Evolutionary conservation across 2,797 vertebrate species (phyloP), one percentile per base, ranked within the genome.

Genomic region (Chaetodon trifasciatus): DNA sequence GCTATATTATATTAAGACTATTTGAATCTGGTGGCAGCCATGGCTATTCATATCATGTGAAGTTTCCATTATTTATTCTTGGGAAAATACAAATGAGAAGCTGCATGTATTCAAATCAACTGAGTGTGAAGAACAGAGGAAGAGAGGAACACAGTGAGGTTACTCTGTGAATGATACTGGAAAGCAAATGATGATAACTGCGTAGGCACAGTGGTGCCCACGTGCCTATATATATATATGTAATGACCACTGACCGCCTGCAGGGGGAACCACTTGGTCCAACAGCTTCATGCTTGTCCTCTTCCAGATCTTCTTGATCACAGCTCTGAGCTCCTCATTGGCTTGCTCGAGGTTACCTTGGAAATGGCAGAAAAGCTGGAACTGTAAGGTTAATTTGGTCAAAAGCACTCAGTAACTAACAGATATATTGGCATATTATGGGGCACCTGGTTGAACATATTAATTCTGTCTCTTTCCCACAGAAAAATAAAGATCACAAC

Each of bases 221-320:
- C 28, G 3, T 28, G 28, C 28, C 28, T 28, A 28, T 21, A 84
- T 23, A 24, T 76, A 12, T 80, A 58, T 73, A 42, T 80, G 68
- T 68, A 24, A 42, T 17, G 57, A 88, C 67, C 81, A 98, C 97
- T 97, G 91, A 99, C 98, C 98, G 88, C 98, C 98, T 92, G 98
- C 97, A 21, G 98, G 97, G 86, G 98, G 98, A 65, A 99, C 98
- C 61, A 99, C 97, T 97, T 99, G 98, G 87, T 99, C 98, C 82
- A 99, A 95, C 0, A 99, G 95, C 74, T 99, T 99, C 97, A 98
- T 98, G 93, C 97, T 99, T 0, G 98, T 99, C 94, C 97, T 97
- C 94, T 98, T 99, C 98, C 98, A 99, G 81, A 99, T 99, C 93
- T 99, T 99, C 95, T 98, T 99, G 78, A 99, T 99, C 56, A 99